Conservation (phyloP, 2,113 vertebrate genomes). For the Pampusana beccarii region DNA sequence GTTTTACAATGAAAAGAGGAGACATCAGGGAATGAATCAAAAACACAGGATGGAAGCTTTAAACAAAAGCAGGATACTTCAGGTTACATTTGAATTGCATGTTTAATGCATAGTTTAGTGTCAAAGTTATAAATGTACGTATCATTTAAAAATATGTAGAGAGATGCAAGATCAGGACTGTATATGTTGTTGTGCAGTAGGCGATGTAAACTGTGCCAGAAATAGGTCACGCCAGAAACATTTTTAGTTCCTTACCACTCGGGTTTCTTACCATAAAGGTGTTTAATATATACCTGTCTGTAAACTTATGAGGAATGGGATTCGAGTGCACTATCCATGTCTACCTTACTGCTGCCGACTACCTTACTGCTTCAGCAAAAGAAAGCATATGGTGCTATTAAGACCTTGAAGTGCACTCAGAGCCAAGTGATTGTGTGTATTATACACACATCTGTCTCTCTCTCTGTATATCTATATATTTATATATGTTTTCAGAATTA, state of each 20-base stretch:
- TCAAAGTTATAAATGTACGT: background rate
- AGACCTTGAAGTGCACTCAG: background rate
- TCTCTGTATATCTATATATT: background rate
- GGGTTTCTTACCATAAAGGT: background rate
- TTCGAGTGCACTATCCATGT: background rate
- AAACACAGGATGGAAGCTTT: background rate
- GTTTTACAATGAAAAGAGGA: background rate
- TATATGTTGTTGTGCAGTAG: fast-evolving
- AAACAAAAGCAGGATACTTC: background rate
- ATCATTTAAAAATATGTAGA: background rate
- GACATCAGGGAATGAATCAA: background rate
- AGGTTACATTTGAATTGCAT: background rate
- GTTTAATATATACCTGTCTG: background rate
- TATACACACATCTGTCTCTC: background rate
- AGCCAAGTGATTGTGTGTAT: background rate
- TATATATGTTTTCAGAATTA: background rate
- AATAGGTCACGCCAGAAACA: background rate
- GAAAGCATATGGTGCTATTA: background rate
- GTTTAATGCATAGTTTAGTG: background rate
- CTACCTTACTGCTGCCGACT: background rate
- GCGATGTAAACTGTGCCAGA: background rate
- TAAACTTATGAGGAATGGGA: background rate
- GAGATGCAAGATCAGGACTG: background rate
- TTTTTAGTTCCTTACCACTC: background rate
- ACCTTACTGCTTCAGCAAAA: background rate